These are phyloP conservation scores for Drosophila neoperkinsi DNA, from an alignment of 2,888 invertebrate species.

Conservation along the genomic window DNA sequence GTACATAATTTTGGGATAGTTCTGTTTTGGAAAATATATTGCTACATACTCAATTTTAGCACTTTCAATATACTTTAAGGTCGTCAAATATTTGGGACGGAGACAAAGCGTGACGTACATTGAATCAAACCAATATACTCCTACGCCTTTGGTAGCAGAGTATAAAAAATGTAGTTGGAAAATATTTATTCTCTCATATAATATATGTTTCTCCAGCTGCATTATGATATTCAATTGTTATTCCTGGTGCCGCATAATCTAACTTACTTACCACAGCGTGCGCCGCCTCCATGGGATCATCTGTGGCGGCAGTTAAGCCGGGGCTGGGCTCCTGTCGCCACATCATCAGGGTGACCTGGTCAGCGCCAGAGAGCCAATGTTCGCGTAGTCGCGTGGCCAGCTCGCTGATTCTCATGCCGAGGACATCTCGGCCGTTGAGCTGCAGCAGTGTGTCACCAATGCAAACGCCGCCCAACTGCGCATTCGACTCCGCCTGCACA, in stretches of 20 bases:
- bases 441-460: constrained; percentile 90
- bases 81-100: no score
- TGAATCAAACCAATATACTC: neutral
- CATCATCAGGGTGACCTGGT: constrained; percentile 80
- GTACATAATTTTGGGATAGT: neutral
- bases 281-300: constrained; percentile 61
- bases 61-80: no score
- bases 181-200: neutral
- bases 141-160: neutral
- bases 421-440: constrained; percentile 84
- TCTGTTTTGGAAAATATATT: neutral
- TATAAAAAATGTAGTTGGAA: neutral
- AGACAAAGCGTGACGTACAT: no score
- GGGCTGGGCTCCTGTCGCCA: constrained; percentile 81
- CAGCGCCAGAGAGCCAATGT: constrained; percentile 83
- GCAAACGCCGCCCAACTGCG: constrained; percentile 88
- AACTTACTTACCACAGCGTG: constrained; percentile 64
- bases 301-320: constrained; percentile 11
- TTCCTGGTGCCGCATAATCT: neutral
- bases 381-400: constrained; percentile 81
- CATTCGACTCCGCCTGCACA: constrained; percentile 88
- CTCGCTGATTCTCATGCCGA: constrained; percentile 83
- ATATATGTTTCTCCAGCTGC: neutral
- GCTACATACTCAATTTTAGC: neutral
- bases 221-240: neutral